Percentiles rank a stretch among this genome's conserved stretches.
phyloP scores from a whole-genome alignment of 2,888 invertebrate species.

The Coelogynopora nodosa region DNA sequence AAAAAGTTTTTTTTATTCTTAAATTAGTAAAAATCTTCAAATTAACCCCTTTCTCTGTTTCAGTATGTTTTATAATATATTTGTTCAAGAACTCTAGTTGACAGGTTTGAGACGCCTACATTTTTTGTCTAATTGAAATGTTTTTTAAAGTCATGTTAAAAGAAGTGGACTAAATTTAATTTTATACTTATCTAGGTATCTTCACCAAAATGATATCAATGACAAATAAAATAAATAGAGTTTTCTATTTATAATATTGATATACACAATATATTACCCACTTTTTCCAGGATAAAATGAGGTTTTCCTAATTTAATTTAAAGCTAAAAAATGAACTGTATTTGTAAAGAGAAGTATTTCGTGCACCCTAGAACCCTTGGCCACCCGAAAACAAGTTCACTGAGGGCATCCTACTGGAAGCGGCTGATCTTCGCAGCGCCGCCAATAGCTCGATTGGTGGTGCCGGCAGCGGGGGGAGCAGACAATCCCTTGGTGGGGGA shows the following conservation, averaged over 20 bases:
- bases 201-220: too few species aligned
- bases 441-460: slow-evolving; percentile 13
- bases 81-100: too few species aligned
- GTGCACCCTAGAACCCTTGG: background rate
- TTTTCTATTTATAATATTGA: background rate
- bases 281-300: too few species aligned
- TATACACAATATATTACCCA: background rate
- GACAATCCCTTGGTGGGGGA: background rate
- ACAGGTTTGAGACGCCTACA: too few species aligned
- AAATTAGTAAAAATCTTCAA: too few species aligned
- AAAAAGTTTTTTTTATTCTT: too few species aligned
- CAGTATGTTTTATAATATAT: too few species aligned
- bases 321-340: background rate
- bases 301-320: background rate
- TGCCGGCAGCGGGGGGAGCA: background rate
- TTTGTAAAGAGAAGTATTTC: background rate
- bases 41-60: too few species aligned
- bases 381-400: slow-evolving; percentile 41
- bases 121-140: too few species aligned
- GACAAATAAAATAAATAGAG: background rate
- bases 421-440: slow-evolving; percentile 38
- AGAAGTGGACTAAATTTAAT: too few species aligned
- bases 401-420: slow-evolving; percentile 33
- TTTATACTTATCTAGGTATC: too few species aligned
- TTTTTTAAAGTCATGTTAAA: too few species aligned